Conservation (phyloP, 2,797 vertebrate species). For the Micromesistius poutassou region DNA sequence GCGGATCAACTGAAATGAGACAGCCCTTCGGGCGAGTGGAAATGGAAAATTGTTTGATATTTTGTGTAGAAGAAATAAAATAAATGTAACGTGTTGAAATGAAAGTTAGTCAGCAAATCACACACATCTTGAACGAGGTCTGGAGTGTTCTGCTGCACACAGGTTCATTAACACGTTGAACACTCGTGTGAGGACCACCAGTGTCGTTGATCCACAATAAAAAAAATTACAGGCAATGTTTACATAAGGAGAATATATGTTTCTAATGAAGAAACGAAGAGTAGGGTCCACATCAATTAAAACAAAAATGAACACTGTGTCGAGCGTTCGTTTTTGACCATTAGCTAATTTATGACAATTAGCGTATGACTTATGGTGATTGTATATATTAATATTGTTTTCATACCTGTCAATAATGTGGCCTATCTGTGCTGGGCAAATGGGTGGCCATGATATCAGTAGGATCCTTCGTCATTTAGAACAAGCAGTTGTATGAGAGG, state of each 20-base stretch:
- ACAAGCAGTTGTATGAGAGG: background rate
- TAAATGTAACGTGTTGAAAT: background rate
- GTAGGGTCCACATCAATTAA: background rate
- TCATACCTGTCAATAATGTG: background rate
- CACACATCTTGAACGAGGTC: no score
- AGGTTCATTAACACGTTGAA: no score
- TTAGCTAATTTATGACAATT: background rate
- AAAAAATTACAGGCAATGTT: background rate
- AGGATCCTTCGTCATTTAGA: background rate
- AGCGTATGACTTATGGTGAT: background rate
- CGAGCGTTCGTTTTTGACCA: no score
- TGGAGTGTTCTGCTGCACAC: background rate
- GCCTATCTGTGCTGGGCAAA: background rate
- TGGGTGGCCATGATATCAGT: background rate
- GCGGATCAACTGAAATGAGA: conserved; percentile 63
- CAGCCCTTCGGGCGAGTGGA: conserved; percentile 19
- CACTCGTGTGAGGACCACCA: background rate
- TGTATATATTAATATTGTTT: background rate
- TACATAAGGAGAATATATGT: background rate
- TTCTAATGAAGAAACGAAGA: background rate
- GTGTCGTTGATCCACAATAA: background rate
- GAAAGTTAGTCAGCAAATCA: background rate
- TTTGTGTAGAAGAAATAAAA: background rate
- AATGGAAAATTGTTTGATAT: background rate
- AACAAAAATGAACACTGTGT: background rate